Evolutionary conservation across 2,888 invertebrate genomes (phyloP), one percentile per base, ranked within the genome.

Genomic region (Scaptomyza flava): DNA sequence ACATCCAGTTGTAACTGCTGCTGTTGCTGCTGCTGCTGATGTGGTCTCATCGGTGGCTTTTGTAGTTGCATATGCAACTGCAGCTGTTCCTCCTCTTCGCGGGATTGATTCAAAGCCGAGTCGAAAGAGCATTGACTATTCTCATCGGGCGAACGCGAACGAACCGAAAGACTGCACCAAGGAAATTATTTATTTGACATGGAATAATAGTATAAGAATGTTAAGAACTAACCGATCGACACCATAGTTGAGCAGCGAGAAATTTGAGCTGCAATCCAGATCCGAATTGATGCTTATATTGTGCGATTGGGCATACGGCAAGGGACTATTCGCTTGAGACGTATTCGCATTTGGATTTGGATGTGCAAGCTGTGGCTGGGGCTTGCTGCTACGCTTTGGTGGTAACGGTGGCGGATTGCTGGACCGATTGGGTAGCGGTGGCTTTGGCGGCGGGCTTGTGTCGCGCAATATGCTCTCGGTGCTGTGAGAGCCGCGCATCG

Each of bases 91-190:
- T 95, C 95, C 86, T 96, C 96, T 81, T 96, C 96, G 63, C 96
- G 94, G n/a, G 97, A 97, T 84, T 96, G 96, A 92, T 97, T 97
- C 81, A 97, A 93, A 91, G 97, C 96, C 0, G 97, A 98, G 91
- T 97, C 97, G 82, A 97, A 93, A 80, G 97, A 98, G 56, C 97
- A 92, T 73, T 95, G 92, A 68, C 95, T 95, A 84, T 95, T 95
- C 91, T 95, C 95, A 90, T 95, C 95, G 14, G 95, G 95, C 17
- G 95, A 95, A 81, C 95, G 95, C 43, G 96, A 96, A 81, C 96
- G 94, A 70, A 96, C 93, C 0, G 96, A 96, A 79, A 96, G 93
- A 86, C 92, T 92, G 58, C n/a, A 30, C 6, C 27, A 14, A 3
- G 4, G 34, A 5, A 0, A 14, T 33, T 33, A 11, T 33, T 11